A percentile compares a stretch with the other conserved stretches of the same genome.
Conservation (phyloP, 2,113 vertebrate species). For the Centrocercus urophasianus region DNA sequence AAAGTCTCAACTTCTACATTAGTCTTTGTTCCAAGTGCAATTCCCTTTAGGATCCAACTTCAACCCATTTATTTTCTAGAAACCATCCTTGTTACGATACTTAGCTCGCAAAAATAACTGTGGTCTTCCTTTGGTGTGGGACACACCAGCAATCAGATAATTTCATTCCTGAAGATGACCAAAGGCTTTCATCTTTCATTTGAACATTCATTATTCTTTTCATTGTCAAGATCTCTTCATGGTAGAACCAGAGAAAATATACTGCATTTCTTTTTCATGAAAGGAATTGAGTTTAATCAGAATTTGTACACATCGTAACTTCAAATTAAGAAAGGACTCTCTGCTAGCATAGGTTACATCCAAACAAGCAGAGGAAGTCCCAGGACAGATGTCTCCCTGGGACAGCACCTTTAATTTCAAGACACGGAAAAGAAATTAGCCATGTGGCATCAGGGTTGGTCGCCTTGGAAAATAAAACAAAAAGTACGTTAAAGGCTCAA, state of each 20-base stretch:
- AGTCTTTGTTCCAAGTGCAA: constrained; percentile 30
- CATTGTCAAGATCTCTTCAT: not conserved
- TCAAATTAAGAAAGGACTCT: not conserved
- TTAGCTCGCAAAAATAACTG: not conserved
- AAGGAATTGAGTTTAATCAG: not conserved
- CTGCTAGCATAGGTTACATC: not conserved
- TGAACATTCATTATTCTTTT: not conserved
- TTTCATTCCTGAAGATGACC: not conserved
- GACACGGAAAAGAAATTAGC: not conserved
- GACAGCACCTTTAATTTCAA: not conserved
- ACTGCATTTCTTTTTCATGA: not conserved
- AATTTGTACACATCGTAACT: not conserved
- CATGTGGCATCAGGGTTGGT: not conserved
- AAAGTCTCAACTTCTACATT: not conserved
- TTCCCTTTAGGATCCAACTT: not conserved
- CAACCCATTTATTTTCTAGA: not conserved
- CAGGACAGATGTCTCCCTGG: not conserved
- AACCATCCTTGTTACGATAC: not conserved
- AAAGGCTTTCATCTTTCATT: not conserved
- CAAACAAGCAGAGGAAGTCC: not conserved
- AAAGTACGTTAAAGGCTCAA: not conserved
- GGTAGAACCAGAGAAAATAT: not conserved
- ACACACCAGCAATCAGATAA: not conserved
- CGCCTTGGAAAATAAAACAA: not conserved
- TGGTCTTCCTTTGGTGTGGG: not conserved